Evolutionary conservation across 2,113 vertebrate species (phyloP), one percentile per base, ranked within the genome.

Genomic region (Actinemys pallida): DNA sequence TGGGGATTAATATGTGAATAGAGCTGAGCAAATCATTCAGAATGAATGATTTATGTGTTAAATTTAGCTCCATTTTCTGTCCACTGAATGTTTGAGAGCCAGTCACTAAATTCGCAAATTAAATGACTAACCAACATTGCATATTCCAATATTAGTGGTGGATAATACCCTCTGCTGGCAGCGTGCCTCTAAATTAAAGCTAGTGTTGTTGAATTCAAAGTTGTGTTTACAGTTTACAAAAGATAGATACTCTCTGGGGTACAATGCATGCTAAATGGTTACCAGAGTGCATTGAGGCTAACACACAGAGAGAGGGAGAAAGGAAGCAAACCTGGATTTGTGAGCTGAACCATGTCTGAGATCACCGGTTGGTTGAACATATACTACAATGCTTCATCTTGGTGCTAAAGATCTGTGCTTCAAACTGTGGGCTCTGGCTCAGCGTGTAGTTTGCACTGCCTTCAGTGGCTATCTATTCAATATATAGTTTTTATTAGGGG

Each of bases 351-450:
- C 4, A 69, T 47, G 35, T 4, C 1, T 0, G 2, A 5, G 6
- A 1, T 16, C 13, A 5, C 75, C 24, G 0, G 75, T 0, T 16
- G 4, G 54, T 0, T 31, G 22, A 53, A 6, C 2, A 29, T 20
- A 12, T 81, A 42, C 75, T 11, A 52, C 31, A 12, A 19, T 35
- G 25, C 13, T 25, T 78, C 42, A 78, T 16, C 24, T 78, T 27
- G 25, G 75, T 16, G 22, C 24, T 78, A 13, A 29, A 47, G 42
- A 78, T 13, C 42, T 47, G 42, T 25, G 42, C 42, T 79, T 49
- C 5, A 8, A 5, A 12, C 2, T 2, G 31, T 0, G 45, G 8
- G 42, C 65, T 45, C 81, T 45, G 57, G 54, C 1, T 47, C 0
- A 0, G 1, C 0, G 53, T 0, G 2, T 65, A 47, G 89, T 27